phyloP scores from a whole-genome alignment of 1,140 invertebrate species.

The Arctopsyche grandis region DNA sequence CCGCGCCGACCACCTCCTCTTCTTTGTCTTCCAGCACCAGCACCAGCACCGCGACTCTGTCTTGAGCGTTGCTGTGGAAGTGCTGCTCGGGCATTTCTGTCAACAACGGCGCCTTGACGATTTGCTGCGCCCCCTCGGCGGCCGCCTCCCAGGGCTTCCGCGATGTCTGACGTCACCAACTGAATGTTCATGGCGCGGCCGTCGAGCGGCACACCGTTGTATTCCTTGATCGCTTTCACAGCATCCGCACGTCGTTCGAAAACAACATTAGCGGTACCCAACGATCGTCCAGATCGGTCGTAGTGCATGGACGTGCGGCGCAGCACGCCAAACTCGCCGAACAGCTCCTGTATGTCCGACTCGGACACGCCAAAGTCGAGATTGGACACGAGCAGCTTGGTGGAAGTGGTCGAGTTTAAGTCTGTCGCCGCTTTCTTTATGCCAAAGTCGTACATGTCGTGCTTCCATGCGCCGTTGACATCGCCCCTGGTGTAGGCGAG shows the following conservation, averaged over 20 bases:
- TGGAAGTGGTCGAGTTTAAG: constrained; percentile 67
- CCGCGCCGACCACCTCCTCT: constrained; percentile 57
- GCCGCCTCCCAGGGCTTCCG: constrained; percentile 57
- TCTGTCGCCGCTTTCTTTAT: constrained; percentile 72
- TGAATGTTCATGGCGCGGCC: constrained; percentile 96
- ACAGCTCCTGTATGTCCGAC: constrained; percentile 95
- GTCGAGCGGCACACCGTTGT: constrained; percentile 97
- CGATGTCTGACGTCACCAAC: constrained; percentile 81
- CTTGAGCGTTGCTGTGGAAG: constrained; percentile 39
- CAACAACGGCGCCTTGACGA: constrained; percentile 34
- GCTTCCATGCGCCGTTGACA: constrained; percentile 94
- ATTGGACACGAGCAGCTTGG: constrained; percentile 94
- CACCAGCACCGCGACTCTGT: constrained; percentile 35
- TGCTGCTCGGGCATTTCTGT: constrained; percentile 34
- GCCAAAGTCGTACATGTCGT: constrained; percentile 91
- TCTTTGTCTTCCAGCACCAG: neutral
- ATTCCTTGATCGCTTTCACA: constrained; percentile 96
- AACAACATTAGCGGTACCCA: constrained; percentile 94
- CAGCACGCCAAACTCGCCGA: constrained; percentile 95
- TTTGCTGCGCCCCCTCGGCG: neutral
- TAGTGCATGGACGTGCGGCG: constrained; percentile 96
- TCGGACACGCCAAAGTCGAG: constrained; percentile 97
- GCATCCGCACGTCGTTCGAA: constrained; percentile 93
- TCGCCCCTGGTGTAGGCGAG: constrained; percentile 67
- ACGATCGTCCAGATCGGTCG: constrained; percentile 93